Conservation (phyloP, 2,797 vertebrate genomes). For the Mormyrus hasselquistii region DNA sequence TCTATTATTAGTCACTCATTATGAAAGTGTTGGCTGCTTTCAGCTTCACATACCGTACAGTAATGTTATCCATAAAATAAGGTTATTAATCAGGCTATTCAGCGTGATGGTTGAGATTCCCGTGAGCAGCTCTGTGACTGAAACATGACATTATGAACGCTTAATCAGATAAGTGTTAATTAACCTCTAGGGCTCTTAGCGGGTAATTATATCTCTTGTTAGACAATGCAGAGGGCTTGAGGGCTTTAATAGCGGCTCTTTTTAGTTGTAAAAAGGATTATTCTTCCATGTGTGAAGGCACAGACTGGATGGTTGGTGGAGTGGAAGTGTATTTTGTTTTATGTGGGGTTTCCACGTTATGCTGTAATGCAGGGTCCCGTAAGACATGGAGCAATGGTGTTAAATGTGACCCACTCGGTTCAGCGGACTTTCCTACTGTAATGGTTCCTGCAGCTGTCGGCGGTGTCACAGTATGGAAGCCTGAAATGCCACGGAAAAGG, state of each 20-base stretch:
- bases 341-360: neutral
- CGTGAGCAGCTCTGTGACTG: constrained; percentile 7
- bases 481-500: neutral
- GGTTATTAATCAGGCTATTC: neutral
- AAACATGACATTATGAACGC: neutral
- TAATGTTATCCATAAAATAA: neutral
- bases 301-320: neutral
- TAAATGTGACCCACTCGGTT: neutral
- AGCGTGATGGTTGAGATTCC: neutral
- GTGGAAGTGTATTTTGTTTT: neutral
- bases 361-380: neutral
- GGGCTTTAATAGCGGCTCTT: neutral
- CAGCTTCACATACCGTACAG: neutral
- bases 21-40: neutral
- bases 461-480: neutral
- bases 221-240: neutral
- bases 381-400: neutral
- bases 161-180: constrained; percentile 24
- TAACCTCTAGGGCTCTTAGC: neutral
- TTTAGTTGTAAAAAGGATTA: neutral
- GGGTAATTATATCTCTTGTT: neutral
- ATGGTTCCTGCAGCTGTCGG: neutral
- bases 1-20: neutral
- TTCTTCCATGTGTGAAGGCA: neutral
- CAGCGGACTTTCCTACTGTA: neutral